Evolutionary conservation across 2,888 invertebrate species (phyloP).

Genomic region (Eutolmus rufibarbis): DNA sequence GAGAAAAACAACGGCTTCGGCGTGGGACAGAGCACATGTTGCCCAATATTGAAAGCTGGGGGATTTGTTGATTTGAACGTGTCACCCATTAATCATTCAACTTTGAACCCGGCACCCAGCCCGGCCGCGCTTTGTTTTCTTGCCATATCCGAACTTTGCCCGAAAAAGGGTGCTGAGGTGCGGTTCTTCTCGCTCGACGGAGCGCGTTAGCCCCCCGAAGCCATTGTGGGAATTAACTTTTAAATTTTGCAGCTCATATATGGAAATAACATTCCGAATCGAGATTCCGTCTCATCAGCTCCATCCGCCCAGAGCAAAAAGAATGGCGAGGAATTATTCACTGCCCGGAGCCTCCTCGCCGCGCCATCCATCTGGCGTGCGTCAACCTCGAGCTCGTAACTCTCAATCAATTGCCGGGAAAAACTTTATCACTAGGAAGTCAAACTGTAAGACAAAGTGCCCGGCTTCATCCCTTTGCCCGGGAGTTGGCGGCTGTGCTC

Average conservation of each 20-base stretch:
- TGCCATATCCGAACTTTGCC: neutral
- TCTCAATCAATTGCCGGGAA: constrained; percentile 6
- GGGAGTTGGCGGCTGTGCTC: neutral
- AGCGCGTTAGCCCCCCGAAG: neutral
- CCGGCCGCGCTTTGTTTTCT: neutral
- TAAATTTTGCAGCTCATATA: neutral
- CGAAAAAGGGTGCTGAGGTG: neutral
- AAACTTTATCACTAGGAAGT: constrained; percentile 18
- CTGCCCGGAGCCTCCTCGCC: neutral
- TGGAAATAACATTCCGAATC: neutral
- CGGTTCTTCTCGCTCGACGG: neutral
- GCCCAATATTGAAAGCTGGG: constrained; percentile 3
- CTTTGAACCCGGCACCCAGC: neutral
- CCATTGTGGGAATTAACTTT: neutral
- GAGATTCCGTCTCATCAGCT: neutral
- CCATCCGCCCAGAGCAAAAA: neutral
- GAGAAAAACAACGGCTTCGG: neutral
- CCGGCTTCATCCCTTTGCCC: neutral
- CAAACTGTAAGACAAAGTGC: constrained; percentile 1
- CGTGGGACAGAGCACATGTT: constrained; percentile 19
- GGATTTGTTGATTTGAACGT: constrained; percentile 28
- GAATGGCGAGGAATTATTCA: neutral
- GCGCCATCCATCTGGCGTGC: neutral
- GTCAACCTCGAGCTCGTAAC: neutral
- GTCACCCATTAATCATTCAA: constrained; percentile 30